Conservation (phyloP, 2,888 invertebrate genomes). For the Oxyteleia sp. region DNA sequence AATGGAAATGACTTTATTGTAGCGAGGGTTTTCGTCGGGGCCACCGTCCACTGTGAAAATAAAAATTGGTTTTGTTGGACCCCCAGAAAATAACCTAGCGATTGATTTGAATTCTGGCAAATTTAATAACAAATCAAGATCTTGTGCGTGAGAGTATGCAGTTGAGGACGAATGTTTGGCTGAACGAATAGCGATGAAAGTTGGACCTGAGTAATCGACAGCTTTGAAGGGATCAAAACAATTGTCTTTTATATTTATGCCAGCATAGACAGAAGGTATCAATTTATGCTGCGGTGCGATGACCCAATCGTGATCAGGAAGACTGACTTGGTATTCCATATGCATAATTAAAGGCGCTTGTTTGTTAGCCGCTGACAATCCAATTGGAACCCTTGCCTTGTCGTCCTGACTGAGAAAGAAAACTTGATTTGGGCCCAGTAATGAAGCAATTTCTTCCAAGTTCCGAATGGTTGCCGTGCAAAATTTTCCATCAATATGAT, state of each 20-base stretch:
- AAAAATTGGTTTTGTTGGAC: too few species aligned
- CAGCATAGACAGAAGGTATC: slow-evolving; percentile 83
- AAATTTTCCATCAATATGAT: slow-evolving; percentile 76
- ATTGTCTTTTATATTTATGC: slow-evolving; percentile 75
- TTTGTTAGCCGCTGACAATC: slow-evolving; percentile 84
- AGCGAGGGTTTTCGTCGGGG: too few species aligned
- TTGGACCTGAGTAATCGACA: slow-evolving; percentile 85
- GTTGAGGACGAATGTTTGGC: slow-evolving; percentile 79
- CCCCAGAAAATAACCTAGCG: too few species aligned
- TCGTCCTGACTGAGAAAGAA: slow-evolving; percentile 81
- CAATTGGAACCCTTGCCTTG: slow-evolving; percentile 84
- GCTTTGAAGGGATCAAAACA: slow-evolving; percentile 79
- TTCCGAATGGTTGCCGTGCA: slow-evolving; percentile 73
- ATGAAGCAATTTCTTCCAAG: slow-evolving; percentile 75
- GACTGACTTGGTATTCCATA: slow-evolving; percentile 76
- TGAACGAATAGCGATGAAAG: slow-evolving; percentile 82
- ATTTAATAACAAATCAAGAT: too few species aligned
- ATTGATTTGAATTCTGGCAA: too few species aligned
- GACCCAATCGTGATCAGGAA: slow-evolving; percentile 83
- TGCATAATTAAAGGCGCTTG: slow-evolving; percentile 83
- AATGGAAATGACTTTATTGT: too few species aligned
- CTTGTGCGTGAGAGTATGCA: too few species aligned
- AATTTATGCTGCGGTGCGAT: slow-evolving; percentile 80
- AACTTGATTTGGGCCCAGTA: slow-evolving; percentile 76
- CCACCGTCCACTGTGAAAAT: too few species aligned